Conservation (phyloP, 1,140 invertebrate genomes). For the Drosophila lacertosa region DNA sequence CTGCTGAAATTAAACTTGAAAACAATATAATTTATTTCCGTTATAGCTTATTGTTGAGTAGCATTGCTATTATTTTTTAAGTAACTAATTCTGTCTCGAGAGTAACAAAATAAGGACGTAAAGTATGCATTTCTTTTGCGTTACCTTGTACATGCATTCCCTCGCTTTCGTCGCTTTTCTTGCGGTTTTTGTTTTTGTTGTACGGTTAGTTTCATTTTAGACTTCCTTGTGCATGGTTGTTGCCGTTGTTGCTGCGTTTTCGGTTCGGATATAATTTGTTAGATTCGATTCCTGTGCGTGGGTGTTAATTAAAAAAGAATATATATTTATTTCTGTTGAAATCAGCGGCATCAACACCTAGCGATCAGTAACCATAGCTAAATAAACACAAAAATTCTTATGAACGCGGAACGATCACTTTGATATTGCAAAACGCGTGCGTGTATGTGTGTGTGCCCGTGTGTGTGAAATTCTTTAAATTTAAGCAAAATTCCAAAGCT, state of each 20-base stretch:
- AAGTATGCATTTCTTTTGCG: neutral
- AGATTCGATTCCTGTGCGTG: conserved; percentile 40
- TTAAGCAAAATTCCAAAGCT: conserved; percentile 56
- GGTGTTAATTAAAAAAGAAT: conserved; percentile 43
- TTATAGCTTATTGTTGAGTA: neutral
- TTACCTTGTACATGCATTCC: conserved; percentile 34
- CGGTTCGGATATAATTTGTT: conserved; percentile 49
- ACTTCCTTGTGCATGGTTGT: conserved; percentile 49
- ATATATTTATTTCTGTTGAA: conserved; percentile 14
- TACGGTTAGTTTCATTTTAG: conserved; percentile 47
- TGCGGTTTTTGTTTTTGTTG: conserved; percentile 43
- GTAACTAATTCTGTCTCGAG: neutral
- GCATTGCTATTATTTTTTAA: neutral
- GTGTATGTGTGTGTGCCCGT: conserved; percentile 26
- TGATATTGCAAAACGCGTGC: conserved; percentile 28
- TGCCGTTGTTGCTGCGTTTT: conserved; percentile 41
- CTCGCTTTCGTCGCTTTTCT: conserved; percentile 33
- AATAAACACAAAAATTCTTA: conserved; percentile 22
- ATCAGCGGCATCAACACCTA: conserved; percentile 11
- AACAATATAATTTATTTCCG: neutral
- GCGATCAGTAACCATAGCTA: conserved; percentile 26
- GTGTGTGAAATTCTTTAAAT: conserved; percentile 56
- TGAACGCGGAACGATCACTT: conserved; percentile 47
- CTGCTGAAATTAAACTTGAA: neutral
- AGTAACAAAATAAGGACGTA: neutral